Evolutionary conservation across 2,797 vertebrate genomes (phyloP), one percentile per base, ranked within the genome.

Genomic region (Micrastur ruficollis): DNA sequence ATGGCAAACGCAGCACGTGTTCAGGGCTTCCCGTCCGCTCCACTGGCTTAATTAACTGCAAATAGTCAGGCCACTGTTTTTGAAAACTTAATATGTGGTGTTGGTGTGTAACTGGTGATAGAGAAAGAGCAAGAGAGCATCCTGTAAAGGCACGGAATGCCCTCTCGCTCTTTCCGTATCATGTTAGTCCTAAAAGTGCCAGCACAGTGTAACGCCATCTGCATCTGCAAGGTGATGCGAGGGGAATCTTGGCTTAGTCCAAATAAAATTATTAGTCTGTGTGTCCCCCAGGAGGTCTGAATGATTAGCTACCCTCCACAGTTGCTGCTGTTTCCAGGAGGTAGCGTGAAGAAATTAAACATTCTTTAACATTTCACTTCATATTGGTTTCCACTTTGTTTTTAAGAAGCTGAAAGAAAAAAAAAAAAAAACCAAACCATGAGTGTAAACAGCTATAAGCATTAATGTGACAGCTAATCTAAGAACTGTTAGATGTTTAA

Each of bases 391-490:
- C 17, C 44, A 44, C 44, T 44, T 44, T 44, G 44, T 44, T 44
- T 44, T 44, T 44, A 44, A 44, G 44, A 44, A 44, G 44, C 44
- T 44, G 44, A 44, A 44, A 44, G 44, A 44, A 44, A 44, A 44
- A 44, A 44, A 44, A 44, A 44, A 44, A 44, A 44, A 44, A 19
- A 19, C 4, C 42, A 44, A 44, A 44, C 44, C 44, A 44, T 32
- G 63, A 79, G 55, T 93, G 46, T 80, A 94, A 90, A 86, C 61
- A 96, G 86, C 89, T 93, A 52, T 42, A 65, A 93, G 76, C 74
- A 82, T 67, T 83, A 83, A 95, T 58, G 89, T 89, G 94, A 81
- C 76, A 93, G 91, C 93, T 94, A 67, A 81, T 81, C 84, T 76
- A 70, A 75, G 91, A 89, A 82, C 56, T 95, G 76, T 88, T 93